A percentile compares a stretch with the other conserved stretches of the same genome.
phyloP scores from a whole-genome alignment of 2,113 vertebrate species.

The Ophthalmotilapia sp. region DNA sequence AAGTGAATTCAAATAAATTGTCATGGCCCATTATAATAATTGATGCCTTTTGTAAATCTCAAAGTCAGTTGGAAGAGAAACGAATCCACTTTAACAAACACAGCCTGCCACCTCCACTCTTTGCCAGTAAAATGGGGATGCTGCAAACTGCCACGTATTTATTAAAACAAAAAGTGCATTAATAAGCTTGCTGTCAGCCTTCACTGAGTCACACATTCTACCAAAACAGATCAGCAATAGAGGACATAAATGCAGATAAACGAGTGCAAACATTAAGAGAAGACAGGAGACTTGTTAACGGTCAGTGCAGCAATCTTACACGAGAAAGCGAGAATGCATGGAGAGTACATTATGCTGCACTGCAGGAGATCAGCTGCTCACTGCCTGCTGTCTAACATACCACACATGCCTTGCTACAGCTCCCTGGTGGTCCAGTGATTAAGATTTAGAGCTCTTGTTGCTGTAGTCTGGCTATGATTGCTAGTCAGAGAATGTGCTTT shows the following conservation, averaged over 20 bases:
- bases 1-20: neutral
- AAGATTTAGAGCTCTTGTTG: neutral
- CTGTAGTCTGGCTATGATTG: neutral
- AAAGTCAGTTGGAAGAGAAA: neutral
- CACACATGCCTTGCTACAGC: neutral
- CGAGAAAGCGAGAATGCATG: neutral
- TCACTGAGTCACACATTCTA: neutral
- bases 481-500: neutral
- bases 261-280: neutral
- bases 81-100: neutral
- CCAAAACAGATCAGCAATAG: neutral
- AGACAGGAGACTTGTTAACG: neutral
- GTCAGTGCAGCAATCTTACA: neutral
- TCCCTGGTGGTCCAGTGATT: constrained; percentile 63
- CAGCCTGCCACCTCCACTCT: neutral
- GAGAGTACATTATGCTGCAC: neutral
- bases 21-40: neutral
- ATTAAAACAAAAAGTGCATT: neutral
- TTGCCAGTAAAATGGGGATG: neutral
- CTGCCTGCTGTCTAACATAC: neutral
- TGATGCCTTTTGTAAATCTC: neutral
- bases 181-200: neutral
- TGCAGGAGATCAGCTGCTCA: neutral
- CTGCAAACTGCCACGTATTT: neutral
- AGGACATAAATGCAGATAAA: neutral